Base-by-base conservation (phyloP, 2,797 vertebrate species). In the Pseudomugil tenellus region DNA sequence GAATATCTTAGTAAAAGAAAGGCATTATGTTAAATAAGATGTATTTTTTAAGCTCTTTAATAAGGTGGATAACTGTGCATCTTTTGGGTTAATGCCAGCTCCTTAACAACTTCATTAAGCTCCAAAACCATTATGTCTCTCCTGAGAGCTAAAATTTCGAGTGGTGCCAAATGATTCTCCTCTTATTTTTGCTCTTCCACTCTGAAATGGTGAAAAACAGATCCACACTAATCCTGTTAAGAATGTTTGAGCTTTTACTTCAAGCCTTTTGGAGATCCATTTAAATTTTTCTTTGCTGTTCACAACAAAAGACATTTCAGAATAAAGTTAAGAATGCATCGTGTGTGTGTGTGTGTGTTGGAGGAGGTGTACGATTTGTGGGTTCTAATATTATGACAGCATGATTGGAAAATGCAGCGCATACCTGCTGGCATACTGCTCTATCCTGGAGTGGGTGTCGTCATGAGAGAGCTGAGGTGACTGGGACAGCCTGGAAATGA, bases 391-490 rank as follows among this genome's bases (percentile, higher is more conserved):
- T 46, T 75, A 71, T 55, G 72, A 19, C 32, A 69, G 68, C 76
- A 68, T 69, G 81, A 67, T 6, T 26, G 67, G 43, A 54, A 68
- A 53, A 63, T 61, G 73, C 25, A 35, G 62, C 39, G 78, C 80
- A 12, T 95, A 99, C 97, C 97, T 96, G 81, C 92, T 98, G 85
- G 98, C 97, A 48, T 96, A 99, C 65, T 98, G 96, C 80, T 98
- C 98, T 94, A 99, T 99, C 90, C 96, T 94, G 84, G 97, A 97
- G 92, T 99, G 97, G 69, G 97, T 99, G 88, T 99, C 97, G 63
- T 99, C 97, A 68, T 98, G 96, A 89, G 97, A 96, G 70, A 97
- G 93, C 84, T 96, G 96, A 41, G 97, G 96, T 85, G 96, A 97
- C 81, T 96, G 96, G 48, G 95, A 94, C 71, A 96, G 94, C 89